Evolutionary conservation across 37 sponge, comb jelly and placozoan genomes (phyloP), one percentile per base, ranked within the genome.

Genomic region (Theonella swinhoei): DNA sequence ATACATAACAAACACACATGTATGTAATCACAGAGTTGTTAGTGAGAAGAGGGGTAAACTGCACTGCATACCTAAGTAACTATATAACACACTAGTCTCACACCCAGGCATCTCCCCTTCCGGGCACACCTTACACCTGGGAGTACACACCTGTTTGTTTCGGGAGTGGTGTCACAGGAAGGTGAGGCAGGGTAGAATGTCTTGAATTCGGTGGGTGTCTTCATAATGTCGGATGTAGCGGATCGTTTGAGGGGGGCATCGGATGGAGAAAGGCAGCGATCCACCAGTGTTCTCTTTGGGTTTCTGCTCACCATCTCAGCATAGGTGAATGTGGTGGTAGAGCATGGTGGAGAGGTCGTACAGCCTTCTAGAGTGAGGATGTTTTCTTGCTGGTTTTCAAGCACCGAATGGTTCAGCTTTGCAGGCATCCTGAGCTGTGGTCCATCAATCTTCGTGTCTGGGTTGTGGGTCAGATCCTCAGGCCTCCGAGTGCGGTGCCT

Each of bases 201-300:
- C 54, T 37, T 72, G 38, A 38, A 38, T 20, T 63, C 66, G 23
- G 80, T 41, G 4, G 80, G 68, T 64, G 68, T 66, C 41, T 64
- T 63, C 4, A 29, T 39, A 32, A 68, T 39, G 35, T 43, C 76
- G 37, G 22, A 23, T 5, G 34, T 32, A 2, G 42, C 54, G 38
- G 25, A 28, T 31, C 80, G 62, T 70, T 90, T 90, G 3, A 73
- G 63, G 30, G 58, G 71, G 34, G 14, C 20, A 23, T 90, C 91
- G 64, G 80, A 60, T 36, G 91, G 91, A 23, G 91, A 90, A 25
- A 90, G 64, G 40, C 78, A 80, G 22, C 91, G 42, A 3, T 80
- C 91, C 1, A 39, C 75, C 30, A 68, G 33, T 17, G 72, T 71
- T 3, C 91, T 33, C 70, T 90, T 90, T 28, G 41, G 23, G 63